Base-by-base conservation (phyloP, 2,797 vertebrate genomes). In the Ibycter americanus region DNA sequence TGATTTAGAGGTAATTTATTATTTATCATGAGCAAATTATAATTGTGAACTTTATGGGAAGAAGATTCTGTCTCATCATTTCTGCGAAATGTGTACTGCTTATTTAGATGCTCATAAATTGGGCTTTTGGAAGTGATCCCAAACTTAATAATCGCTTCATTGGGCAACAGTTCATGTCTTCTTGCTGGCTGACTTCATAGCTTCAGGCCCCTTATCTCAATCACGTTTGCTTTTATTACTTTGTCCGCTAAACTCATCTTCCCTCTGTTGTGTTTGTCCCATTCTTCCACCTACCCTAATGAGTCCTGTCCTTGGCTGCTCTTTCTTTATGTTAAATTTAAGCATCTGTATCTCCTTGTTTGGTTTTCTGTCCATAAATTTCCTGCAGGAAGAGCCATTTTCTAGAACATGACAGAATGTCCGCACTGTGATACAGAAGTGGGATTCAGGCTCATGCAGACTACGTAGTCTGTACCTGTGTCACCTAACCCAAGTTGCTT, bases 121-220 rank as follows among this genome's bases (percentile, higher is more conserved):
- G 65, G 6, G 49, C n/a, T 55, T 89, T 85, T 97, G 95, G 92
- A 93, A 89, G 29, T 36, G 52, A 81, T 96, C 68, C 71, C 72
- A 89, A 68, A 34, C 40, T 89, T 90, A 56, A 87, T 31, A 92
- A 87, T 62, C 56, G 72, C 21, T 79, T 80, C 72, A 72, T 34
- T 89, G 74, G 29, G 20, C 71, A 94, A 20, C 26, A 66, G 27
- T 59, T 76, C 5, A 2, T 95, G 68, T 44, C n/a, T 42, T 90
- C 51, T 76, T 87, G 23, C 19, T 54, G 71, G n/a, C 71, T 93
- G 83, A 23, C 25, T 74, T 78, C 89, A n/a, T 49, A 80, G 49
- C 52, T 92, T 44, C 70, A 55, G 38, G 52, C 42, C 83, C 40
- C 47, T 73, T 74, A 3, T 42, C 38, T 83, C 4, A 0, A 4